Conservation (phyloP, 2,113 vertebrate genomes). For the Heterotilapia buettikoferi region DNA sequence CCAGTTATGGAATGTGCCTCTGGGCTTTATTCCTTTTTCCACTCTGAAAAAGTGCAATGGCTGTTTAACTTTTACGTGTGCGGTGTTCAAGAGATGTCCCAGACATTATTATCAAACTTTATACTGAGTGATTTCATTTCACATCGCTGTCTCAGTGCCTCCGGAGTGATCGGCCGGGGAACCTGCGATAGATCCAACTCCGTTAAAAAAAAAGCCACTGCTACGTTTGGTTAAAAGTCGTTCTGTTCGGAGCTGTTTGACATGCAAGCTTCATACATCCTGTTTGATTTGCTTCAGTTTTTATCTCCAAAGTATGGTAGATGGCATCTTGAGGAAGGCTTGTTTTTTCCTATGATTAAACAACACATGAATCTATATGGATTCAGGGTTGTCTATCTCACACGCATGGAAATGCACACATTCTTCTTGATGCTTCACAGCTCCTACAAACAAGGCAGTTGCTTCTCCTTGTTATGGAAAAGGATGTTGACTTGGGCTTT, state of each 20-base stretch:
- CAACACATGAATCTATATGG: constrained; percentile 17
- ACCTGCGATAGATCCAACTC: constrained; percentile 23
- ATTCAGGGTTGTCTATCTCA: not conserved
- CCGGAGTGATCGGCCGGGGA: constrained; percentile 12
- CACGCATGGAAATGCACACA: not conserved
- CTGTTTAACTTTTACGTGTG: constrained; percentile 36
- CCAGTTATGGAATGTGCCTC: constrained; percentile 39
- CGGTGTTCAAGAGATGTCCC: constrained; percentile 32
- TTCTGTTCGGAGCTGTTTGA: constrained; percentile 42
- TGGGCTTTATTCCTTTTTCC: constrained; percentile 1
- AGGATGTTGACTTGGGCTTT: constrained; percentile 20
- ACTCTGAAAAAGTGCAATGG: constrained; percentile 31
- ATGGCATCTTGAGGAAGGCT: constrained; percentile 32
- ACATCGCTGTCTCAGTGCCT: constrained; percentile 17
- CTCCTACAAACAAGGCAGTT: not conserved
- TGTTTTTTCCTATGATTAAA: constrained; percentile 42
- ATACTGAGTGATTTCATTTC: constrained; percentile 33
- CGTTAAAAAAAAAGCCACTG: constrained; percentile 25
- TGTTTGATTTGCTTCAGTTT: constrained; percentile 32
- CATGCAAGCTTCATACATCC: constrained; percentile 19
- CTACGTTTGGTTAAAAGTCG: constrained; percentile 4
- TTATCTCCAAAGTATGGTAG: constrained; percentile 15
- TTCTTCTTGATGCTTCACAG: not conserved
- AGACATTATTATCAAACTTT: constrained; percentile 43
- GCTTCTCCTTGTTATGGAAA: not conserved